Evolutionary conservation across 2,113 vertebrate genomes (phyloP).

Genomic region (Sturnira hondurensis): DNA sequence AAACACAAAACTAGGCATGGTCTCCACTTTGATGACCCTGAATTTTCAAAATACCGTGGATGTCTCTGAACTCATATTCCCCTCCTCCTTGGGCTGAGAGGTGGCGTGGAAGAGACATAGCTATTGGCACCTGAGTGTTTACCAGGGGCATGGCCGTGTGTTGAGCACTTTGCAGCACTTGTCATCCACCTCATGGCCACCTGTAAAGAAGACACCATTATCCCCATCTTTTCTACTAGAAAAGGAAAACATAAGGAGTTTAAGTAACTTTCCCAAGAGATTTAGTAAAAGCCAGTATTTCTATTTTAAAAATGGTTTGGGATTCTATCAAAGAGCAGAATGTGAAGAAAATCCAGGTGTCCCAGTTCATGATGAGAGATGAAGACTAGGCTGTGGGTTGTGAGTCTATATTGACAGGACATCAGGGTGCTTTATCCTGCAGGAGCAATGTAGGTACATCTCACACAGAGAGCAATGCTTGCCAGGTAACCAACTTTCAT

Average conservation of each 20-base stretch:
- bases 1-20: too few relatives aligned
- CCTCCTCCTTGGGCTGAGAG: background rate
- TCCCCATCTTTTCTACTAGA: background rate
- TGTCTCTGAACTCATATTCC: background rate
- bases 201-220: background rate
- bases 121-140: background rate
- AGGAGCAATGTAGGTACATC: conserved; percentile 52
- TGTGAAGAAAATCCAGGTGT: background rate
- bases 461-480: conserved; percentile 42
- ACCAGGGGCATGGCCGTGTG: background rate
- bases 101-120: background rate
- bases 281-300: background rate
- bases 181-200: background rate
- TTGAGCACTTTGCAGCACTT: background rate
- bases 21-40: background rate
- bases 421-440: conserved; percentile 52
- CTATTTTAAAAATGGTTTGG: background rate
- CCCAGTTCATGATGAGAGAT: background rate
- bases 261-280: background rate
- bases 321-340: background rate
- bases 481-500: conserved; percentile 71
- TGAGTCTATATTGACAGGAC: background rate
- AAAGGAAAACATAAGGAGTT: background rate
- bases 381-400: background rate
- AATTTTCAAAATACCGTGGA: background rate